Percentiles rank a stretch among this genome's conserved stretches.
Conservation (phyloP, 2,113 vertebrate genomes). For the Otolemur garnettii region DNA sequence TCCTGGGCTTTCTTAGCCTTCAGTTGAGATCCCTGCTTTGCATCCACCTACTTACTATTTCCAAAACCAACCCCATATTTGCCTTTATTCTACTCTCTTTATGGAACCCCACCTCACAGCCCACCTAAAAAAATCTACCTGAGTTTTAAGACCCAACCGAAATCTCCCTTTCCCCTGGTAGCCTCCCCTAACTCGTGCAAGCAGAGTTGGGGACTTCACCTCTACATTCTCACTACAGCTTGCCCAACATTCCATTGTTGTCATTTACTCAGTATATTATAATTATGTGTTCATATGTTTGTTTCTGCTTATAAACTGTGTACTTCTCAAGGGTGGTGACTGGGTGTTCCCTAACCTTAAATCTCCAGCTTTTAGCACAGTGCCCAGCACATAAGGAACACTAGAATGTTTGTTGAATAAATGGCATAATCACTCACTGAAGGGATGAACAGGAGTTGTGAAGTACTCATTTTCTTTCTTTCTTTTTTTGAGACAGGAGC, state of each 20-base stretch:
- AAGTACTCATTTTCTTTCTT: no score
- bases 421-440: neutral
- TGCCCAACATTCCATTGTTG: neutral
- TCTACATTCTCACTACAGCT: neutral
- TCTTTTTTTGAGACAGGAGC: no score
- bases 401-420: slow-evolving; percentile 7
- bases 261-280: neutral
- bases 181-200: neutral
- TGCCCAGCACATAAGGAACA: neutral
- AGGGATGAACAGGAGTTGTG: neutral
- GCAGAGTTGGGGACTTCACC: neutral
- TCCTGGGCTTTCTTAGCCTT: neutral
- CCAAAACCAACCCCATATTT: neutral
- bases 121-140: neutral
- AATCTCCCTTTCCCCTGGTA: neutral
- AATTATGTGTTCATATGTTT: neutral
- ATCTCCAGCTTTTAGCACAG: neutral
- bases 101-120: neutral
- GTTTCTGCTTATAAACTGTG: slow-evolving; percentile 23
- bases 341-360: neutral
- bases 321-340: neutral
- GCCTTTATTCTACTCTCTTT: neutral
- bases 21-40: neutral
- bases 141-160: neutral
- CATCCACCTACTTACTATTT: neutral